Evolutionary conservation across 2,797 vertebrate species (phyloP).

Genomic region (Zalophus californianus): DNA sequence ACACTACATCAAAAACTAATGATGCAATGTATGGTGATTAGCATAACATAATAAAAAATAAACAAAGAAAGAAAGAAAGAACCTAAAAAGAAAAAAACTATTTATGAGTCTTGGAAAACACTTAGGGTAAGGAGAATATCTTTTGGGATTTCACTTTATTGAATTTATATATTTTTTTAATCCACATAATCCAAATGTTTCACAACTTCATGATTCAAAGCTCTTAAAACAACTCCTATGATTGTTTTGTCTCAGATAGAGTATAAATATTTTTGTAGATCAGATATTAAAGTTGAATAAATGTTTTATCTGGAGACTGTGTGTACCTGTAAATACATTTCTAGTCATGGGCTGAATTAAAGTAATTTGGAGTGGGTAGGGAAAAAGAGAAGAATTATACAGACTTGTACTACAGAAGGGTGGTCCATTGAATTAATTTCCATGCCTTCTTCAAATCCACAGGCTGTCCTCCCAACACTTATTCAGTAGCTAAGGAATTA

Average conservation of each 20-base stretch:
- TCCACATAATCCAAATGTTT: constrained; percentile 2
- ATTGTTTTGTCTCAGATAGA: not conserved
- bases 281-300: constrained; percentile 26
- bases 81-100: too few species aligned
- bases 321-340: not conserved
- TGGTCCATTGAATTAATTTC: not conserved
- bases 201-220: not conserved
- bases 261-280: not conserved
- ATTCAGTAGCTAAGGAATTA: not conserved
- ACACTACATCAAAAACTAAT: too few species aligned
- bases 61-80: too few species aligned
- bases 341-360: not conserved
- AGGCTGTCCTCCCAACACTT: not conserved
- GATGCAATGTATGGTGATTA: too few species aligned
- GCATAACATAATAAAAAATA: too few species aligned
- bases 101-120: not conserved
- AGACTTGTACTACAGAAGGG: not conserved
- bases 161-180: not conserved
- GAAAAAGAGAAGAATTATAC: not conserved
- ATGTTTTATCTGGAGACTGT: not conserved
- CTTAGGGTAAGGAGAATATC: not conserved
- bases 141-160: not conserved
- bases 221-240: not conserved
- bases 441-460: not conserved
- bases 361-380: not conserved